These are phyloP conservation scores for Lucifuga dentata DNA, from an alignment of 2,113 vertebrate genomes.

Conservation along the genomic window DNA sequence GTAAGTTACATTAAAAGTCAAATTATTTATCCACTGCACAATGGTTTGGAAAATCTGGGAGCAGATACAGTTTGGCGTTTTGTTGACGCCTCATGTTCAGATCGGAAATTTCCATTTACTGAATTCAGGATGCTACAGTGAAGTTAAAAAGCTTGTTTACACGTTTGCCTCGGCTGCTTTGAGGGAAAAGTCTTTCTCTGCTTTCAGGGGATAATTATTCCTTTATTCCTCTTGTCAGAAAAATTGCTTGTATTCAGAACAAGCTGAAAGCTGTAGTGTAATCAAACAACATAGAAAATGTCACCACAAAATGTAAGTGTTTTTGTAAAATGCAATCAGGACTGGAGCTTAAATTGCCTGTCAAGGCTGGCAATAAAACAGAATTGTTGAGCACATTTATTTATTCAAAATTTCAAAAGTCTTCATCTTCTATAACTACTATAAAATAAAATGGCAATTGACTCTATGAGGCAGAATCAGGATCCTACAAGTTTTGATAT, in stretches of 20 bases:
- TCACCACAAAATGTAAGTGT: neutral
- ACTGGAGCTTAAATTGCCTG: neutral
- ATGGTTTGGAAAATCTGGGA: neutral
- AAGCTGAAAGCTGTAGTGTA: slow-evolving; percentile 4
- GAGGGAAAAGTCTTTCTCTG: neutral
- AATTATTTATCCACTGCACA: neutral
- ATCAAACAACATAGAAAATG: slow-evolving; percentile 3
- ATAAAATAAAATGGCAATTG: too few relatives aligned
- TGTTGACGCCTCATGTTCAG: neutral
- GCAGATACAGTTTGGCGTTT: too few relatives aligned
- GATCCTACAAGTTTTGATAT: too few relatives aligned
- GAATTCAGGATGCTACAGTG: neutral
- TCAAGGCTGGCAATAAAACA: neutral
- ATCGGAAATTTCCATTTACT: neutral
- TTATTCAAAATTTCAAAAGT: too few relatives aligned
- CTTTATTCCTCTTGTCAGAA: slow-evolving; percentile 14
- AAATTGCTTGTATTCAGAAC: slow-evolving; percentile 17
- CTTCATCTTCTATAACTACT: too few relatives aligned
- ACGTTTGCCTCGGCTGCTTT: neutral
- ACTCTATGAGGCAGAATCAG: too few relatives aligned
- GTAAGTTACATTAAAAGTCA: too few relatives aligned
- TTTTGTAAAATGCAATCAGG: neutral
- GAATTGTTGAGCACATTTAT: too few relatives aligned
- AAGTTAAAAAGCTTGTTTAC: neutral
- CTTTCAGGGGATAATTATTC: slow-evolving; percentile 13